phyloP scores from a whole-genome alignment of 1,140 invertebrate species.

The Pomacea maculata region DNA sequence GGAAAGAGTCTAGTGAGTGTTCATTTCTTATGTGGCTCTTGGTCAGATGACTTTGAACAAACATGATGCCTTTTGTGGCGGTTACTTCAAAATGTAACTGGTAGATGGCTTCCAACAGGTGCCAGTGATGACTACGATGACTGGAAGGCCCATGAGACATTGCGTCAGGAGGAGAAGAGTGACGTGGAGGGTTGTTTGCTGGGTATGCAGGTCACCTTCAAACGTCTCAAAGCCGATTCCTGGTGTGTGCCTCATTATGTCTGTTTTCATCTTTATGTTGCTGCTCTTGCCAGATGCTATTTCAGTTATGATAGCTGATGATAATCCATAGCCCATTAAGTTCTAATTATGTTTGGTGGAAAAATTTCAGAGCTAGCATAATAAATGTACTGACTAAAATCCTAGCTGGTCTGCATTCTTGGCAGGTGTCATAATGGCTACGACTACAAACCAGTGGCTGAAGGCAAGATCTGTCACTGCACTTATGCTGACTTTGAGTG shows the following conservation, averaged over 20 bases:
- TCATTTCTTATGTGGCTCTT: not conserved
- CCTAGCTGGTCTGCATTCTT: slow-evolving; percentile 1
- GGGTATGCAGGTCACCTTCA: slow-evolving; percentile 52
- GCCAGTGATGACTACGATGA: slow-evolving; percentile 47
- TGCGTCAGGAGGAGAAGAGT: slow-evolving; percentile 31
- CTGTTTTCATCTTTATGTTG: slow-evolving; percentile 6
- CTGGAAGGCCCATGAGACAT: slow-evolving; percentile 51
- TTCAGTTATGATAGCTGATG: too few species aligned
- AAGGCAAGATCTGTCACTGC: slow-evolving; percentile 45
- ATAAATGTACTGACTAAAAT: too few species aligned
- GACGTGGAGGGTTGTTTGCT: slow-evolving; percentile 55
- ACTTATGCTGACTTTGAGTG: slow-evolving; percentile 62
- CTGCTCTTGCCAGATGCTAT: too few species aligned
- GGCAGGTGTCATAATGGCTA: slow-evolving; percentile 61
- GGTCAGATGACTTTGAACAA: too few species aligned
- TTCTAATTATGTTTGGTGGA: too few species aligned
- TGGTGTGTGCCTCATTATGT: slow-evolving; percentile 44
- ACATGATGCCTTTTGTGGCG: not conserved
- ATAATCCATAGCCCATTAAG: too few species aligned
- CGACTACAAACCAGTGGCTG: slow-evolving; percentile 29
- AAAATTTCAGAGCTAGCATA: too few species aligned
- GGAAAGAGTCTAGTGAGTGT: too few species aligned
- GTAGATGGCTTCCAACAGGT: too few species aligned
- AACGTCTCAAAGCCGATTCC: slow-evolving; percentile 52
- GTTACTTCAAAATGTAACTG: not conserved